Percentiles rank a stretch among this genome's conserved stretches.
phyloP scores from a whole-genome alignment of 2,888 invertebrate genomes.

The Zygothrica quintamaculata region DNA sequence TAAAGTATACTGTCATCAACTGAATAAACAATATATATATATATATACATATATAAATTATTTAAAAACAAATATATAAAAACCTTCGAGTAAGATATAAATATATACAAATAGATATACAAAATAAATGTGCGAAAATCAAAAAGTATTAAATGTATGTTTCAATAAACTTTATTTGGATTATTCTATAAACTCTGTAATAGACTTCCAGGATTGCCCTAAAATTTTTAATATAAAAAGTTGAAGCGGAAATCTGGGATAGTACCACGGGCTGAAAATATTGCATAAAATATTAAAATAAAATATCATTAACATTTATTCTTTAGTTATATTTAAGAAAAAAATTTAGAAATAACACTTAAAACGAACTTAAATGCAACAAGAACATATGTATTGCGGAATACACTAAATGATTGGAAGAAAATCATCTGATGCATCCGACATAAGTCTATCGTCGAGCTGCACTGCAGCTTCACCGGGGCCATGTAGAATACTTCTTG shows the following conservation, averaged over 20 bases:
- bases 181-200: too few relatives aligned
- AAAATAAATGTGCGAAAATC: conserved; percentile 38
- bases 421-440: conserved; percentile 64
- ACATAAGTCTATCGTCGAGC: conserved; percentile 25
- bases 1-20: background rate
- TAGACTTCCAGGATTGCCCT: too few relatives aligned
- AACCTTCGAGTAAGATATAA: conserved; percentile 34
- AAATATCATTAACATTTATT: too few relatives aligned
- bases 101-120: conserved; percentile 23
- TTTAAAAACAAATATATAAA: conserved; percentile 32
- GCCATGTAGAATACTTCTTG: too few relatives aligned
- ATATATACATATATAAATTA: conserved; percentile 18
- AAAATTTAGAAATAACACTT: too few relatives aligned
- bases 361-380: background rate
- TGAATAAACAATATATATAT: too few relatives aligned
- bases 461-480: background rate
- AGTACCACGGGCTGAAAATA: too few relatives aligned
- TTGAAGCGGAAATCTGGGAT: too few relatives aligned
- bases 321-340: too few relatives aligned
- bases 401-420: conserved; percentile 33
- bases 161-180: too few relatives aligned
- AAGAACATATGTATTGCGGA: background rate
- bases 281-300: too few relatives aligned
- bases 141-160: conserved; percentile 27
- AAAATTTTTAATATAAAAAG: too few relatives aligned